Percentiles rank a stretch among this genome's conserved stretches.
These are phyloP conservation scores for Pheosia gnoma DNA, from an alignment of 2,888 invertebrate species.

Conservation along the genomic window DNA sequence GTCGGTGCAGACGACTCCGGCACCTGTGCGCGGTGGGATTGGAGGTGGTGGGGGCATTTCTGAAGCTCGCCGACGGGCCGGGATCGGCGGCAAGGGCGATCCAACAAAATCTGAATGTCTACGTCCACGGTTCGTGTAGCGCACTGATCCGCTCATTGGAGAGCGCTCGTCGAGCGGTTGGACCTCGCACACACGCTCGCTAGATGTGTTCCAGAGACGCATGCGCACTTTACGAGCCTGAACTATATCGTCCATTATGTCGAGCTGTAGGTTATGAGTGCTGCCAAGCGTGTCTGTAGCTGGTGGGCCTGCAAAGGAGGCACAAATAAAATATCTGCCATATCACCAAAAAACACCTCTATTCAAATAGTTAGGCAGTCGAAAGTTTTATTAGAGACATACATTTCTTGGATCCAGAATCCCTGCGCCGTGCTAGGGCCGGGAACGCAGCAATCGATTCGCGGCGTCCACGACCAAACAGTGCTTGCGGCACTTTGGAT, in stretches of 20 bases:
- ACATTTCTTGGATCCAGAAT: constrained; percentile 76
- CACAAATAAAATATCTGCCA: constrained; percentile 6
- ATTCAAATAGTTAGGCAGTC: too few species aligned
- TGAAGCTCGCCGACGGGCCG: constrained; percentile 87
- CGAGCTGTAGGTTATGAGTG: constrained; percentile 92
- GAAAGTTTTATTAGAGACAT: constrained; percentile 40
- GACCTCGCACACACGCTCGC: constrained; percentile 91
- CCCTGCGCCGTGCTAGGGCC: constrained; percentile 75
- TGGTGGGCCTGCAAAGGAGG: constrained; percentile 84
- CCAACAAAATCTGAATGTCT: constrained; percentile 90
- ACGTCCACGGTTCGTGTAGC: constrained; percentile 86
- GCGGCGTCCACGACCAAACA: constrained; percentile 90
- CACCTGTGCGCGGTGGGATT: constrained; percentile 68
- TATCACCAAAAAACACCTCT: too few species aligned
- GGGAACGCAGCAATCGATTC: constrained; percentile 93
- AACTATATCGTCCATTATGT: constrained; percentile 95
- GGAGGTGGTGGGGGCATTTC: constrained; percentile 87
- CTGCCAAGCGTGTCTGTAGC: constrained; percentile 89
- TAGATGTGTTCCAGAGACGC: constrained; percentile 93
- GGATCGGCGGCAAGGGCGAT: constrained; percentile 85
- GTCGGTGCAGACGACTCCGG: constrained; percentile 91
- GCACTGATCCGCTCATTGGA: constrained; percentile 76
- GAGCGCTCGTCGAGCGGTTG: constrained; percentile 90
- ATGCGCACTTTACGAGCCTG: constrained; percentile 92
- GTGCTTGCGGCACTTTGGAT: constrained; percentile 89